Percentiles rank a stretch among this genome's conserved stretches.
These are phyloP conservation scores for Epirrhoe tristata DNA, from an alignment of 2,888 invertebrate species.

Conservation along the genomic window DNA sequence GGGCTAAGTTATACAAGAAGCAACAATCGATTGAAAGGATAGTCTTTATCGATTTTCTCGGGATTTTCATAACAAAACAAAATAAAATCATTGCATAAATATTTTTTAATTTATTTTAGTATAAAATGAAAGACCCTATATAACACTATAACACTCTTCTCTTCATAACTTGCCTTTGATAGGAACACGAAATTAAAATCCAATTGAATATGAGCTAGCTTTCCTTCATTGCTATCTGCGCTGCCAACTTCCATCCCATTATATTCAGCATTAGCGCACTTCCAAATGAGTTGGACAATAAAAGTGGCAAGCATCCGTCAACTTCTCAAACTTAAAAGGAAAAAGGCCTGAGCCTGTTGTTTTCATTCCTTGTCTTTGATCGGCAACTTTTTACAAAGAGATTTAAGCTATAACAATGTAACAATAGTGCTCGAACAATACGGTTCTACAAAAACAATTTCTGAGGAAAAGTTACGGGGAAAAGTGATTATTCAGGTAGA, in stretches of 20 bases:
- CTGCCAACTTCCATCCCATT: constrained; percentile 36
- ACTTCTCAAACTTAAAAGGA: constrained; percentile 63
- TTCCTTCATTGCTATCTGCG: not conserved
- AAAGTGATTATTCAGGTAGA: constrained; percentile 14
- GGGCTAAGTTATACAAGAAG: too few species aligned
- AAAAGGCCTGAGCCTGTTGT: constrained; percentile 58
- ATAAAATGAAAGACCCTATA: too few species aligned
- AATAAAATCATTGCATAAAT: too few species aligned
- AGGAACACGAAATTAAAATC: constrained; percentile 3
- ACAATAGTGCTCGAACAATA: constrained; percentile 51
- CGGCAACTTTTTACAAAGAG: constrained; percentile 55
- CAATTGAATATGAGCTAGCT: constrained; percentile 11
- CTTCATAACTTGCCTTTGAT: not conserved
- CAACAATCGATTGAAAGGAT: too few species aligned
- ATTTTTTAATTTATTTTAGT: too few species aligned
- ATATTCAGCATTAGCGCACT: constrained; percentile 64
- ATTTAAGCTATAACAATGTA: constrained; percentile 56
- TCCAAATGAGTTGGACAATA: constrained; percentile 75
- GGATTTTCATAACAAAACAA: too few species aligned
- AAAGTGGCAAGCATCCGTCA: constrained; percentile 66
- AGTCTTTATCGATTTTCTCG: too few species aligned
- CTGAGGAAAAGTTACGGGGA: constrained; percentile 17
- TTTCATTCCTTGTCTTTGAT: constrained; percentile 68
- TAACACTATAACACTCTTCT: too few species aligned
- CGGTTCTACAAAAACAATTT: constrained; percentile 48